Base-by-base conservation (phyloP, 2,113 vertebrate genomes). In the Megaceryle torquata region DNA sequence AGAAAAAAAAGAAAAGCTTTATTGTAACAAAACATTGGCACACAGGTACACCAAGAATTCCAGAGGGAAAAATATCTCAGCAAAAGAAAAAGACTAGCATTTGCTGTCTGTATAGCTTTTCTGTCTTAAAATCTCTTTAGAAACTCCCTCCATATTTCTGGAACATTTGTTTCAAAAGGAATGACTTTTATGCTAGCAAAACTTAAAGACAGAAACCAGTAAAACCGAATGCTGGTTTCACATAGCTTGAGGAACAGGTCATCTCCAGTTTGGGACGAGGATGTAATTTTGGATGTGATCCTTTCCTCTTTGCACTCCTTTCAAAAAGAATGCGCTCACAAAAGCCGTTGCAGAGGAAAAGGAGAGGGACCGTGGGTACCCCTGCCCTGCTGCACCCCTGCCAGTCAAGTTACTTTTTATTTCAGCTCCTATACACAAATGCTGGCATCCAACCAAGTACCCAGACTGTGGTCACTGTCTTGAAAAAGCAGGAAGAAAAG, bases 1-100 rank as follows among this genome's bases (percentile, higher is more conserved):
- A 96, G 74, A 86, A 78, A 61, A 93, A 88, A 82, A 96, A 95
- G 46, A 91, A 92, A 94, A 96, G 60, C 94, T 64, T 87, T 85
- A 82, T 18, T 91, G 82, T 95, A 96, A 91, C 10, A 43, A 29
- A 84, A 26, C 19, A 67, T 29, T 35, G 63, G 26, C n/a, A 53
- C 31, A n/a, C 2, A 81, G 9, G 48, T 24, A 51, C 24, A 68
- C 11, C 28, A 71, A 10, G 13, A 95, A 77, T 60, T 21, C 5
- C 33, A 88, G 79, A 94, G 56, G 16, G 65, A 81, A 86, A 61
- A 14, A 60, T 8, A 22, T 76, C 37, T 92, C 54, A 90, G 76
- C 1, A 13, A 37, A 69, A 59, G 24, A 60, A 67, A 43, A 65
- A 65, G 2, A 51, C 50, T 1, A 37, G 1, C 33, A 59, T 80